Percentiles rank a stretch among this genome's conserved stretches.
These are phyloP conservation scores for Probaryconus sp. DNA, from an alignment of 1,140 invertebrate genomes.

Conservation along the genomic window DNA sequence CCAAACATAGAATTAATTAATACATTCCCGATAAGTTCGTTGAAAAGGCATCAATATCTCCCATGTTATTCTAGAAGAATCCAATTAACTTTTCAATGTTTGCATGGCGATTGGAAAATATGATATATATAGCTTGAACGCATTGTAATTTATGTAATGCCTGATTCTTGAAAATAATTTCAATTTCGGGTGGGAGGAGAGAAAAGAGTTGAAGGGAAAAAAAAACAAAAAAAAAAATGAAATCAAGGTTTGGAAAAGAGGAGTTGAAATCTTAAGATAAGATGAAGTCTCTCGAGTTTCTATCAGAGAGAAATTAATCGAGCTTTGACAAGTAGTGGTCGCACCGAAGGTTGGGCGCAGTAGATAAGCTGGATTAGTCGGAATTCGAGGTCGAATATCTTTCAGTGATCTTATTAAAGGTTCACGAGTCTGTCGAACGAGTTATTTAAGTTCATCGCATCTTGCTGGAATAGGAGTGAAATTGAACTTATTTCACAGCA, in stretches of 20 bases:
- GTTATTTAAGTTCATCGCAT: conserved; percentile 70
- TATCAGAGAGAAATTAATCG: conserved; percentile 69
- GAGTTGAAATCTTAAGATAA: conserved; percentile 22
- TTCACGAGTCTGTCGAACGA: conserved; percentile 67
- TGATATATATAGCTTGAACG: too few relatives aligned
- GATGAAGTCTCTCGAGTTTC: conserved; percentile 36
- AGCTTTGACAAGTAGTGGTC: conserved; percentile 65
- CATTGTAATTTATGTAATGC: conserved; percentile 23
- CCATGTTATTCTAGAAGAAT: conserved; percentile 2
- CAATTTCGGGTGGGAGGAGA: background rate
- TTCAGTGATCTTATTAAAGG: conserved; percentile 72
- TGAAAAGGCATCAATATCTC: too few relatives aligned
- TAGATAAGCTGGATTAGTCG: conserved; percentile 66
- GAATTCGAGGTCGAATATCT: conserved; percentile 69
- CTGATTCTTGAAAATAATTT: conserved; percentile 6
- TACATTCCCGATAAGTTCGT: too few relatives aligned
- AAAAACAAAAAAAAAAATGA: too few relatives aligned
- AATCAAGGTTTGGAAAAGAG: too few relatives aligned
- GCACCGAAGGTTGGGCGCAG: conserved; percentile 36
- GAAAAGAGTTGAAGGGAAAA: conserved; percentile 6
- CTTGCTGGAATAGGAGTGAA: conserved; percentile 52
- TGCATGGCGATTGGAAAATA: conserved; percentile 8
- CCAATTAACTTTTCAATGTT: conserved; percentile 4
- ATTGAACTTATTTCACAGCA: conserved; percentile 59
- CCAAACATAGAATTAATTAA: too few relatives aligned